Evolutionary conservation across 2,113 vertebrate species (phyloP).

Genomic region (Engraulis encrasicolus): DNA sequence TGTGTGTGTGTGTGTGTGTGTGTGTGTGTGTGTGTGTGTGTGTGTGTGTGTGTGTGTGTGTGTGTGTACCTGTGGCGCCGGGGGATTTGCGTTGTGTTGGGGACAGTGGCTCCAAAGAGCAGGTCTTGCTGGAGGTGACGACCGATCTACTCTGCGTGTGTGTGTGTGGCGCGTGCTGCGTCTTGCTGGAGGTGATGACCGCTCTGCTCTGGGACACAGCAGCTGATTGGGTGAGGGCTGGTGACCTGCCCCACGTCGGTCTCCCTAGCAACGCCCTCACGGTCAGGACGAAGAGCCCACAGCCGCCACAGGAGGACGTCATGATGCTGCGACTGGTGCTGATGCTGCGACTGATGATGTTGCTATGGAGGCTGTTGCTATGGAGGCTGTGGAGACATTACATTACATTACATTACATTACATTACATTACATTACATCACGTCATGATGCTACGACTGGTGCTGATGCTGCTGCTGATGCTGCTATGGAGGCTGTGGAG

Average conservation of each 20-base stretch:
- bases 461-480: too few relatives aligned
- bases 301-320: conserved; percentile 28
- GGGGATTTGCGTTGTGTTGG: neutral
- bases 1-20: too few relatives aligned
- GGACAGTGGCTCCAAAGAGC: conserved; percentile 23
- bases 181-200: neutral
- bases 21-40: too few relatives aligned
- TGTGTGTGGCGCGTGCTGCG: too few relatives aligned
- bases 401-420: too few relatives aligned
- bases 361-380: too few relatives aligned
- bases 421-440: too few relatives aligned
- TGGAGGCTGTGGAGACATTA: too few relatives aligned
- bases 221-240: neutral
- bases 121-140: conserved; percentile 7
- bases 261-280: conserved; percentile 7
- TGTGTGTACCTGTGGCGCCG: neutral
- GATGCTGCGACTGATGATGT: too few relatives aligned
- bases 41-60: too few relatives aligned
- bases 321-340: conserved; percentile 27
- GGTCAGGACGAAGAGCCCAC: conserved; percentile 33
- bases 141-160: neutral
- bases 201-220: neutral
- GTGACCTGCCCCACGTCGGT: conserved; percentile 7
- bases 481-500: too few relatives aligned
- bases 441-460: too few relatives aligned